Evolutionary conservation across 2,797 vertebrate genomes (phyloP).

Genomic region (Siniperca scherzeri): DNA sequence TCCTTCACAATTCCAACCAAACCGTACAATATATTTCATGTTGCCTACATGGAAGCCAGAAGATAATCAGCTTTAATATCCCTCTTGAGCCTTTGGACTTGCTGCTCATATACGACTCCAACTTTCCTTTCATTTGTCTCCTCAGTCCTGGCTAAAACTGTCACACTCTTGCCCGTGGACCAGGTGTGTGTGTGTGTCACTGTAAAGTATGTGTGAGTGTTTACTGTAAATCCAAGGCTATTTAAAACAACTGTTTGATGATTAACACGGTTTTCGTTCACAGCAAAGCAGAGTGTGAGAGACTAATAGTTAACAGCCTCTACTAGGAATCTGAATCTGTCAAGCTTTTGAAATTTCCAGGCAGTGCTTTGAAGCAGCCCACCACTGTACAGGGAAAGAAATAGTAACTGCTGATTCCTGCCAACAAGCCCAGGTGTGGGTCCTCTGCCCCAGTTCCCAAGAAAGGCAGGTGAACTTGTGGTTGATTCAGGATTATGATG

Average conservation of each 20-base stretch:
- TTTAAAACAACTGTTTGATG: constrained; percentile 41
- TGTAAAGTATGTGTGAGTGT: constrained; percentile 9
- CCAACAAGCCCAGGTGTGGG: constrained; percentile 55
- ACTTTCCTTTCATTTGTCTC: constrained; percentile 64
- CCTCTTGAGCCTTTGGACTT: constrained; percentile 26
- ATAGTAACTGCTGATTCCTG: constrained; percentile 7
- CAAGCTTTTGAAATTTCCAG: constrained; percentile 34
- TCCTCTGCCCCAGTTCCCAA: constrained; percentile 37
- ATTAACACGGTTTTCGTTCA: constrained; percentile 31
- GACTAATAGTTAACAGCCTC: constrained; percentile 30
- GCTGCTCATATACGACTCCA: constrained; percentile 1
- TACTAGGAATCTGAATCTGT: constrained; percentile 37
- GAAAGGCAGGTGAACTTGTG: constrained; percentile 31
- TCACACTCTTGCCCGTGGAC: constrained; percentile 12
- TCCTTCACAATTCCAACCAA: neutral
- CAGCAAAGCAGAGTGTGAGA: neutral
- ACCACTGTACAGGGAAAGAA: constrained; percentile 21
- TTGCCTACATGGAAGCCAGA: constrained; percentile 18
- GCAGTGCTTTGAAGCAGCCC: constrained; percentile 31
- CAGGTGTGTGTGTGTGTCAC: constrained; percentile 25
- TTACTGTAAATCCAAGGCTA: constrained; percentile 37
- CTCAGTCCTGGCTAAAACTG: constrained; percentile 11
- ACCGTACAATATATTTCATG: constrained; percentile 13
- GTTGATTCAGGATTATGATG: constrained; percentile 25
- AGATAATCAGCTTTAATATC: constrained; percentile 10